Base-by-base conservation (phyloP, 2,888 invertebrate genomes). In the Selenia dentaria region DNA sequence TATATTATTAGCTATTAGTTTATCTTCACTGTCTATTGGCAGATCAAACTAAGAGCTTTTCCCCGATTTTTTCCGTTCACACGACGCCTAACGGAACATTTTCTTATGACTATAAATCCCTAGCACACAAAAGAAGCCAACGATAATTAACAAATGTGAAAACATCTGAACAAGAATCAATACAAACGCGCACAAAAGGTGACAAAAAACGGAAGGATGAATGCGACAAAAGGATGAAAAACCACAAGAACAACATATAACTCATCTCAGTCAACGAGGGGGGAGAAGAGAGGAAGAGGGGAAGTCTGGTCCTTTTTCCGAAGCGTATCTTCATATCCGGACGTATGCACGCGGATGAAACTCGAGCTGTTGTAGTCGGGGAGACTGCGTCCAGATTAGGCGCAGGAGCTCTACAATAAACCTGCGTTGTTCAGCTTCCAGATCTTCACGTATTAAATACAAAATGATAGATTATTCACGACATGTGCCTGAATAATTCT, bases 321-420 rank as follows among this genome's bases (percentile, higher is more conserved):
- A 63, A 61, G 76, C 79, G 79, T 87, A 86, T 86, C 88, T 87
- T 86, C 85, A 86, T 86, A 88, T 87, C 87, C 88, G 87, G 84
- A 69, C 67, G 56, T 53, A 54, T 55, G 57, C 53, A 46, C 35
- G 33, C 25, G 39, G 16, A 32, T 31, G 36, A 24, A 43, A 45
- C 51, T 51, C 44, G 46, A 64, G 58, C 55, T 47, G 38, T 24
- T 33, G 24, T 45, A 47, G 50, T 24, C 37, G 2, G 13, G 24
- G 51, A 54, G 57, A 18, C 40, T 18, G 12, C 9, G 27, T 6
- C n/a, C 1, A 10, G 5, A n/a, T 24, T n/a, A n/a, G n/a, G n/a
- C n/a, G n/a, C n/a, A n/a, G n/a, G n/a, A n/a, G n/a, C n/a, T n/a
- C n/a, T n/a, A n/a, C n/a, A n/a, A n/a, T n/a, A n/a, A n/a, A n/a